phyloP scores from a whole-genome alignment of 2,888 invertebrate genomes.

The Latrodectus hesperus region DNA sequence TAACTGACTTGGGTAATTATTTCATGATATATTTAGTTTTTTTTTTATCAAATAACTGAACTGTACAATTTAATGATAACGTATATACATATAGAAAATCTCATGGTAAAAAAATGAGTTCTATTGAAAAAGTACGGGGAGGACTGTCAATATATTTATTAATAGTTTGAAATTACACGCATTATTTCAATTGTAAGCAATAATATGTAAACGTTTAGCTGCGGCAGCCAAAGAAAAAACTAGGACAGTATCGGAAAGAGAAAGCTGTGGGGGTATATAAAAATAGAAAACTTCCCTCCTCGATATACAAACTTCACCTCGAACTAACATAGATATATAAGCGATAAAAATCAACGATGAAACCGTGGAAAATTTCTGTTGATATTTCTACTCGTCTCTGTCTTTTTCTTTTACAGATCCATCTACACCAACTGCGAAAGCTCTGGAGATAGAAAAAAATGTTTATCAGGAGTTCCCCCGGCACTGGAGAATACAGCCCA shows the following conservation, averaged over 20 bases:
- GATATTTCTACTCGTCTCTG: constrained; percentile 64
- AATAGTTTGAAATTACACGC: no score
- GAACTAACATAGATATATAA: constrained; percentile 68
- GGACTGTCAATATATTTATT: no score
- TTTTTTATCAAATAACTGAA: no score
- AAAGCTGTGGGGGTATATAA: constrained; percentile 15
- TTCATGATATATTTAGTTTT: no score
- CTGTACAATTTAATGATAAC: no score
- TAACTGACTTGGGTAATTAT: no score
- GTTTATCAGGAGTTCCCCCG: neutral
- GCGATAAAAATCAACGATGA: constrained; percentile 68
- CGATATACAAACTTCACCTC: constrained; percentile 43
- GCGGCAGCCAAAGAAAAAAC: no score
- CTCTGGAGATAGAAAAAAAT: constrained; percentile 16
- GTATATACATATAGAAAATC: no score
- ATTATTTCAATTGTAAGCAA: no score
- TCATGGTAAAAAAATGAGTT: no score
- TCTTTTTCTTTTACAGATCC: constrained; percentile 64
- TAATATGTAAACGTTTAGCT: no score
- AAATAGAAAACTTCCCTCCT: constrained; percentile 53
- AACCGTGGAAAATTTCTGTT: constrained; percentile 69
- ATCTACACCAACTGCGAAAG: constrained; percentile 20
- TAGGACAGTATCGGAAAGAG: neutral
- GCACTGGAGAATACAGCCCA: constrained; percentile 33
- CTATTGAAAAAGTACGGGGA: no score